phyloP scores from a whole-genome alignment of 2,113 vertebrate genomes.

The Dasyprocta punctata region DNA sequence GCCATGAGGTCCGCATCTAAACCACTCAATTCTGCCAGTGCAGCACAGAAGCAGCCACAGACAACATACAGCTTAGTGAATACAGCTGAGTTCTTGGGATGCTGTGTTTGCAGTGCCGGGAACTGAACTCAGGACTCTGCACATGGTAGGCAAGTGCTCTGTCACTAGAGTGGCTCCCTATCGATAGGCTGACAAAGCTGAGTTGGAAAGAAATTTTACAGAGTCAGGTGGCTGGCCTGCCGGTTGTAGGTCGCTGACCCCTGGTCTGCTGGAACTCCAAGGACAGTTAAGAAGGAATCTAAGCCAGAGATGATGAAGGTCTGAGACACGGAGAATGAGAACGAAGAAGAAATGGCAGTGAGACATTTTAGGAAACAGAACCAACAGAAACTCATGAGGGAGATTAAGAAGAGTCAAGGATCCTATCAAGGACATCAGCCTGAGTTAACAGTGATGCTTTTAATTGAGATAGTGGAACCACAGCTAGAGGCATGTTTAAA shows the following conservation, averaged over 20 bases:
- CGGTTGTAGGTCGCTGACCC: background rate
- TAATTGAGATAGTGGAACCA: background rate
- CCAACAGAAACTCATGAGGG: background rate
- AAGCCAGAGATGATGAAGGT: background rate
- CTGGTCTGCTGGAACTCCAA: background rate
- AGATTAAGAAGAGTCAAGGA: background rate
- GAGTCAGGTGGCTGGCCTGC: background rate
- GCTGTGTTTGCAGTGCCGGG: background rate
- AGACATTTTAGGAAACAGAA: background rate
- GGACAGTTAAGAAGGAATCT: background rate
- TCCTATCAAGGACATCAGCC: background rate
- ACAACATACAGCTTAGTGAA: rapidly evolving
- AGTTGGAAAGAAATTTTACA: background rate
- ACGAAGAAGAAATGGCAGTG: background rate
- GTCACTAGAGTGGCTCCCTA: background rate
- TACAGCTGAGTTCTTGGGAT: background rate
- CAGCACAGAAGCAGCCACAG: background rate
- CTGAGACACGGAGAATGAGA: background rate
- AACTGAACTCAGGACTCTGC: background rate
- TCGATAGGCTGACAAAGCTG: background rate
- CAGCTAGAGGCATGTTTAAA: background rate
- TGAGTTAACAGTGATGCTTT: background rate
- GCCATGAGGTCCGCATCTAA: background rate
- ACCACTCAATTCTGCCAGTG: background rate
- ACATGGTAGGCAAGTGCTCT: background rate